phyloP scores from a whole-genome alignment of 2,113 vertebrate genomes.

The Aythya baeri region DNA sequence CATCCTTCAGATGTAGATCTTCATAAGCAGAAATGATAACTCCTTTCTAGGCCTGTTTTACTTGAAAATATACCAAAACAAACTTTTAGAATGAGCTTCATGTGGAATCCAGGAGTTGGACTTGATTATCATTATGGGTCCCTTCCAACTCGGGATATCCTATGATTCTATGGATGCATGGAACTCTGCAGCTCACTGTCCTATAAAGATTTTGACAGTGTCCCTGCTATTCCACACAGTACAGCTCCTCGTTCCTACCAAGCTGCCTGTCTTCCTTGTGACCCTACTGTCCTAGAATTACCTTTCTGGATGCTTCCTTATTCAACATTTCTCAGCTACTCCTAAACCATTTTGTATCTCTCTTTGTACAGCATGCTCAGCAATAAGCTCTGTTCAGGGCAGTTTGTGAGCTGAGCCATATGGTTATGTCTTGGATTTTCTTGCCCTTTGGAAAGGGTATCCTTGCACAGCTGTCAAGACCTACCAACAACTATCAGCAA shows the following conservation, averaged over 20 bases:
- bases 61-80: background rate
- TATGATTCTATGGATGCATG: background rate
- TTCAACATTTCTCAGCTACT: background rate
- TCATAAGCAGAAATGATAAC: background rate
- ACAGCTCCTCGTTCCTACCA: background rate
- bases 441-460: background rate
- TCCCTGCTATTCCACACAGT: background rate
- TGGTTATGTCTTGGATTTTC: background rate
- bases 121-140: too few relatives aligned
- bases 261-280: background rate
- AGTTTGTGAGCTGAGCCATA: background rate
- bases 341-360: background rate
- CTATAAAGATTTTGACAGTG: background rate
- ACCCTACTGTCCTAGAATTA: background rate
- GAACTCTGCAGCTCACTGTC: background rate
- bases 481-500: background rate
- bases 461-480: background rate
- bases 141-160: too few relatives aligned
- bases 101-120: background rate
- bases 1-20: background rate
- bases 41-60: background rate
- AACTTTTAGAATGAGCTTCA: background rate
- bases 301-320: background rate
- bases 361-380: background rate
- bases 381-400: background rate